Evolutionary conservation across 2,888 invertebrate species (phyloP).

Genomic region (Drosophila gaucha): DNA sequence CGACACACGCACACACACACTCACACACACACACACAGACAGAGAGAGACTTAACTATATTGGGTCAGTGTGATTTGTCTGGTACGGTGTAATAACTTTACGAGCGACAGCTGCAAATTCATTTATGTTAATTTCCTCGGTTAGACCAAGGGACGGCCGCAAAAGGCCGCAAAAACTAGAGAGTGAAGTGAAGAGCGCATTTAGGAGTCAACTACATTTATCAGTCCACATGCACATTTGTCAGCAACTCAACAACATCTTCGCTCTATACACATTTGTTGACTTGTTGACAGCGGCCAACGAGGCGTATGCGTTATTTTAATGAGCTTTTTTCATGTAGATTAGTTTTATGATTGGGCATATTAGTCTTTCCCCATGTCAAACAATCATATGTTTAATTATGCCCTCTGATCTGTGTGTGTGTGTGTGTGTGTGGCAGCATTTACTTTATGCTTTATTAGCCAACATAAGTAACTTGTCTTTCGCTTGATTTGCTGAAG

Average conservation of each 20-base stretch:
- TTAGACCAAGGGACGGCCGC: slow-evolving; percentile 62
- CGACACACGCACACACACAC: slow-evolving; percentile 2
- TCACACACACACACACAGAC: background rate
- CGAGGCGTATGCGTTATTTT: slow-evolving; percentile 71
- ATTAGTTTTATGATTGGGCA: slow-evolving; percentile 78
- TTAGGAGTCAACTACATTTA: slow-evolving; percentile 32
- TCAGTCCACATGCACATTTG: slow-evolving; percentile 61
- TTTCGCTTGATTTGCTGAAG: slow-evolving; percentile 23
- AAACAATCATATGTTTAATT: slow-evolving; percentile 61
- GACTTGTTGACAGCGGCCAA: slow-evolving; percentile 61
- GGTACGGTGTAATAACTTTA: slow-evolving; percentile 53
- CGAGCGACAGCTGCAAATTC: slow-evolving; percentile 77
- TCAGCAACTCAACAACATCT: slow-evolving; percentile 15
- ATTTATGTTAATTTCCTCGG: slow-evolving; percentile 77
- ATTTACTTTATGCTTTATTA: slow-evolving; percentile 34
- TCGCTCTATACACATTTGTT: slow-evolving; percentile 16
- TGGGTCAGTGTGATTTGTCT: slow-evolving; percentile 73
- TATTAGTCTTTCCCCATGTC: slow-evolving; percentile 55
- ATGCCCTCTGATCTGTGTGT: slow-evolving; percentile 31
- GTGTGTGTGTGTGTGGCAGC: background rate
- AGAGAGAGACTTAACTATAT: slow-evolving; percentile 46
- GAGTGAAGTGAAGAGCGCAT: slow-evolving; percentile 22
- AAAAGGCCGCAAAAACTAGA: slow-evolving; percentile 54
- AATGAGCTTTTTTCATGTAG: slow-evolving; percentile 73
- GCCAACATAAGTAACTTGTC: slow-evolving; percentile 17